Conservation (phyloP, 1,140 invertebrate genomes). For the Ceratina calcarata region DNA sequence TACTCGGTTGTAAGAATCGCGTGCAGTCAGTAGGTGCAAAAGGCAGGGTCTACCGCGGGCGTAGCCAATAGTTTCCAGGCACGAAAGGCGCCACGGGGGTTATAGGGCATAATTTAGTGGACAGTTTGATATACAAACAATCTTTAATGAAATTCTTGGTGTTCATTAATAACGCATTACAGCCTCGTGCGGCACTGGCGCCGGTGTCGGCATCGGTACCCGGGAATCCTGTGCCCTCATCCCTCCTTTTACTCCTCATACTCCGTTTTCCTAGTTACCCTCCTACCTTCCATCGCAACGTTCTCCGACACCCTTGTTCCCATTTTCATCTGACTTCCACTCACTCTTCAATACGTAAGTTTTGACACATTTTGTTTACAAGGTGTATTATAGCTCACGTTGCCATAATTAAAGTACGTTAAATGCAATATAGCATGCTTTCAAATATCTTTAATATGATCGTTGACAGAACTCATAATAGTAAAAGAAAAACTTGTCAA, state of each 20-base stretch:
- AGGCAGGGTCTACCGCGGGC: slow-evolving; percentile 40
- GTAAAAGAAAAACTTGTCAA: too few relatives aligned
- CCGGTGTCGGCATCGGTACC: slow-evolving; percentile 63
- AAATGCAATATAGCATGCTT: too few relatives aligned
- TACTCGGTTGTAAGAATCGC: slow-evolving; percentile 12
- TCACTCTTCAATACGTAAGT: not conserved
- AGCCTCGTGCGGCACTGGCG: slow-evolving; percentile 69
- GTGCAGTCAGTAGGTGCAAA: slow-evolving; percentile 26
- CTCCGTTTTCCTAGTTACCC: not conserved
- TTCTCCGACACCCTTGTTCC: slow-evolving; percentile 46
- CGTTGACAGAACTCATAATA: too few relatives aligned
- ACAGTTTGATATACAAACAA: slow-evolving; percentile 85
- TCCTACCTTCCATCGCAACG: not conserved
- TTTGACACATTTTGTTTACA: not conserved
- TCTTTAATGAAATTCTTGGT: slow-evolving; percentile 86
- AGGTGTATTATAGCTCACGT: too few relatives aligned
- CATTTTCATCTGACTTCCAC: slow-evolving; percentile 32
- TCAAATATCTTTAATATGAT: too few relatives aligned
- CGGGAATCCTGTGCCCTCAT: slow-evolving; percentile 55
- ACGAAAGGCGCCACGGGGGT: slow-evolving; percentile 75
- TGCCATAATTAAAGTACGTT: too few relatives aligned
- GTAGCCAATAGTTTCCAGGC: slow-evolving; percentile 76
- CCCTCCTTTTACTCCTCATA: slow-evolving; percentile 19
- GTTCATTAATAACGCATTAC: slow-evolving; percentile 86
- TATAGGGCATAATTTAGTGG: slow-evolving; percentile 84